Percentiles rank a stretch among this genome's conserved stretches.
Conservation (phyloP, 2,797 vertebrate genomes). For the Sebastes goodei region DNA sequence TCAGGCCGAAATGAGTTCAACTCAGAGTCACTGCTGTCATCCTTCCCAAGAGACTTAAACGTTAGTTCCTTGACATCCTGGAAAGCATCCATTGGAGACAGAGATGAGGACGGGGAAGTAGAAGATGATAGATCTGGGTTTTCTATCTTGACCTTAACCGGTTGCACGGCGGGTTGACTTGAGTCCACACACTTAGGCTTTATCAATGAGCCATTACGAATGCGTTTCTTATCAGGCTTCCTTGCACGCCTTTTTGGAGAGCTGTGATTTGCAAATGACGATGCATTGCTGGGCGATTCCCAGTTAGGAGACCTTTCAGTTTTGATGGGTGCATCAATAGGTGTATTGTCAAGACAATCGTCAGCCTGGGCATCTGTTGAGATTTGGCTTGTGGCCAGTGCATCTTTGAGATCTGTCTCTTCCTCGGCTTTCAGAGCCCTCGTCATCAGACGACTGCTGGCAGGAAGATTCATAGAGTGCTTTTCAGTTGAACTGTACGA, state of each 20-base stretch:
- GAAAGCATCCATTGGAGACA: conserved; percentile 78
- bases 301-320: conserved; percentile 36
- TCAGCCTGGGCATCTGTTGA: conserved; percentile 18
- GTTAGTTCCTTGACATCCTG: conserved; percentile 89
- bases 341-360: not conserved
- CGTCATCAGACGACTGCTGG: conserved; percentile 78
- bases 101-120: conserved; percentile 62
- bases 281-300: conserved; percentile 26
- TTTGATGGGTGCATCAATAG: conserved; percentile 35
- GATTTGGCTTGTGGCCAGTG: conserved; percentile 45
- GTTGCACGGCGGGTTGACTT: not conserved
- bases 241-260: conserved; percentile 71
- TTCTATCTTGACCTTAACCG: conserved; percentile 73
- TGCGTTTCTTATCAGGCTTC: conserved; percentile 72
- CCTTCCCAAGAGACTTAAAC: conserved; percentile 86
- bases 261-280: conserved; percentile 34
- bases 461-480: conserved; percentile 74
- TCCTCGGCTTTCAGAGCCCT: conserved; percentile 78
- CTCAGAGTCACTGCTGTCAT: conserved; percentile 78
- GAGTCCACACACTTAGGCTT: conserved; percentile 35
- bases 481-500: conserved; percentile 56
- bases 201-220: conserved; percentile 65
- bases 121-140: conserved; percentile 60
- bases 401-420: conserved; percentile 64
- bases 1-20: conserved; percentile 85